Conservation (phyloP, 2,888 invertebrate species). For the Macrosoma leucophasiata region DNA sequence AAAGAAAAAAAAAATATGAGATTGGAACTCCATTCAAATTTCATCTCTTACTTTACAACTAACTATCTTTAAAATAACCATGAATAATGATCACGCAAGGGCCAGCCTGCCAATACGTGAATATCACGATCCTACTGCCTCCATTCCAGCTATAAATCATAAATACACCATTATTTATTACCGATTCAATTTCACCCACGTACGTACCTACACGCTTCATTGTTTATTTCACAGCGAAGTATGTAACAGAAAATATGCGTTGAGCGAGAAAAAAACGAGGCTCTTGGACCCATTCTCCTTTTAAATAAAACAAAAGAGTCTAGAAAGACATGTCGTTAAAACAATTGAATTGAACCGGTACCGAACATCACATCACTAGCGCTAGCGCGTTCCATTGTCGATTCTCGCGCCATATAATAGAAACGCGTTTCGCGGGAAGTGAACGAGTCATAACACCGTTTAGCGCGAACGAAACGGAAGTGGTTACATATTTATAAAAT, state of each 20-base stretch:
- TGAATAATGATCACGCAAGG: no score
- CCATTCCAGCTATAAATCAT: conserved; percentile 49
- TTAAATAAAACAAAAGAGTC: conserved; percentile 74
- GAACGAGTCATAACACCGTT: conserved; percentile 29
- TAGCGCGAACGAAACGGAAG: conserved; percentile 45
- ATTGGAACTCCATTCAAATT: no score
- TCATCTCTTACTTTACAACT: no score
- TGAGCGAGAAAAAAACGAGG: conserved; percentile 49
- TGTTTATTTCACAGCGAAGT: conserved; percentile 52
- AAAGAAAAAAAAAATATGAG: no score
- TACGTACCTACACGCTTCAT: conserved; percentile 48
- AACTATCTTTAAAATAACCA: no score
- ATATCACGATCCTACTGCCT: conserved; percentile 10
- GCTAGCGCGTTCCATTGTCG: conserved; percentile 28
- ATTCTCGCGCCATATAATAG: conserved; percentile 23
- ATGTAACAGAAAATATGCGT: conserved; percentile 43
- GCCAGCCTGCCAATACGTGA: no score
- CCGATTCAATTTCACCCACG: conserved; percentile 68
- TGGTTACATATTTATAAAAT: conserved; percentile 75
- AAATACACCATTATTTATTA: conserved; percentile 70
- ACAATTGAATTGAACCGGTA: conserved; percentile 57
- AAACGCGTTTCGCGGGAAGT: conserved; percentile 21
- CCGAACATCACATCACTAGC: conserved; percentile 39
- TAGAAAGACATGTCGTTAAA: conserved; percentile 72
- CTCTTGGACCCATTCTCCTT: conserved; percentile 52